Evolutionary conservation across 2,797 vertebrate genomes (phyloP).

Genomic region (Todus mexicanus): DNA sequence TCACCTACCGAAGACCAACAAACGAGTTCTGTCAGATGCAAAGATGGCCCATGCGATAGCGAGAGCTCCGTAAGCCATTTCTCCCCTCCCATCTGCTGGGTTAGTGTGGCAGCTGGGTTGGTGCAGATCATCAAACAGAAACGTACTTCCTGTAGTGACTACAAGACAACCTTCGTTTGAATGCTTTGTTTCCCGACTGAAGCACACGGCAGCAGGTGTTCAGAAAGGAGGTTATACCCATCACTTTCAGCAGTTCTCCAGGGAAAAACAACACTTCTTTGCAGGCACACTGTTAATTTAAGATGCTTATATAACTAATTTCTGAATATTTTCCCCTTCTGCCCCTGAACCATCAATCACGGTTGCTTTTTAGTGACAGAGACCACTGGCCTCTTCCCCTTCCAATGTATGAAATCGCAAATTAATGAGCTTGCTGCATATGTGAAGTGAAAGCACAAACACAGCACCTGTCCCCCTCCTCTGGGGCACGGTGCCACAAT

Average conservation of each 20-base stretch:
- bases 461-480: slow-evolving; percentile 13
- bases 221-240: not conserved
- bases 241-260: not conserved
- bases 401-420: not conserved
- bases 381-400: not conserved
- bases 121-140: not conserved
- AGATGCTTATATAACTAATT: not conserved
- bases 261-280: not conserved
- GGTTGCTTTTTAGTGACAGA: not conserved
- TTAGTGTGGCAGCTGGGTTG: not conserved
- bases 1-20: not conserved
- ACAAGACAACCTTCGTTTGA: not conserved
- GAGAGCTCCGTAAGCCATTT: not conserved
- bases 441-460: not conserved
- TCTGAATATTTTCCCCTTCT: not conserved
- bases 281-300: not conserved
- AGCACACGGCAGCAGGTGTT: not conserved
- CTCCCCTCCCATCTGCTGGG: not conserved
- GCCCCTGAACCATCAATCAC: not conserved
- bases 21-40: not conserved
- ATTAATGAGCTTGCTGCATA: not conserved
- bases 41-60: not conserved
- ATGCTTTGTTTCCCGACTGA: not conserved
- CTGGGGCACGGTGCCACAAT: not conserved
- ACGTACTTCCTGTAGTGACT: fast-evolving